Evolutionary conservation across 2,888 invertebrate genomes (phyloP), one percentile per base, ranked within the genome.

Genomic region (Cenopis cana): DNA sequence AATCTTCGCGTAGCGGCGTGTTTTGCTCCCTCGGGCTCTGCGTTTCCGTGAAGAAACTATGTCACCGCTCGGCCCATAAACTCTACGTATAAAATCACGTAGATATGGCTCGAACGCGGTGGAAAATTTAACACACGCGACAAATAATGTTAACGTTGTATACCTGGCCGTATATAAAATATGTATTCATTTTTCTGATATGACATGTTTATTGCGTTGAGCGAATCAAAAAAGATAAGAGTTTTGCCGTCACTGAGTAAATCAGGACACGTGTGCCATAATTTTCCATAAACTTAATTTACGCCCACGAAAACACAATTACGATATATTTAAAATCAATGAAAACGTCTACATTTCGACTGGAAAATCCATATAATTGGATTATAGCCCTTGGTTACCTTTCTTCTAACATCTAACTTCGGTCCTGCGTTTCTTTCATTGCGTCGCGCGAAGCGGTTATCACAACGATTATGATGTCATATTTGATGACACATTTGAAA

Each of bases 351-450:
- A 14, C 14, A 14, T 41, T 41, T 41, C 41, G 14, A 14, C 12
- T 14, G 41, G 41, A 41, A 29, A 29, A 4, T 29, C 29, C 5
- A 29, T 29, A 29, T 5, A 29, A 14, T 14, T 41, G 14, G 12
- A 41, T 14, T 14, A 14, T 41, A 14, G 14, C 12, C 12, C 14
- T 41, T 41, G 41, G 11, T 41, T 41, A 41, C 14, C 5, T 4
- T 41, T 41, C 12, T 41, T 41, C 46, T n/a, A 46, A 18, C 17
- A 50, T 10, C 12, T 46, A 11, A 18, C 46, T 46, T 49, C 33
- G 24, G 38, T 62, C 36, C 55, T 24, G 20, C 46, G n/a, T 69
- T 69, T 62, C 69, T 69, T 69, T 69, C 38, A 36, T 69, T 69
- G 62, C 56, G 38, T 69, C 62, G 62, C 10, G 49, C 24, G 56